These are phyloP conservation scores for Fragum fragum DNA, from an alignment of 2,888 invertebrate genomes.

Conservation along the genomic window DNA sequence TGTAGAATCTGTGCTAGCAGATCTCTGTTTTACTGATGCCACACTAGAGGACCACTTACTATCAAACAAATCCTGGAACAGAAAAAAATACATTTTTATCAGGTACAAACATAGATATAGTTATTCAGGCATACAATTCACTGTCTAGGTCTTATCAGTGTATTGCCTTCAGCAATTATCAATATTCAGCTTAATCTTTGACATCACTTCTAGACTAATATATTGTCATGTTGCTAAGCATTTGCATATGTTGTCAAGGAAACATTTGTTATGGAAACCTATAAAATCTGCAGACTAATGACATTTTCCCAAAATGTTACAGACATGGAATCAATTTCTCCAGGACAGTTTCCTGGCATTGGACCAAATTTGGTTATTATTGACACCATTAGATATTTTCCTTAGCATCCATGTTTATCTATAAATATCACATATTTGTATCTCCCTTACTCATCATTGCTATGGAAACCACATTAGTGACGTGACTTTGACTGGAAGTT, in stretches of 20 bases:
- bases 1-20: constrained; percentile 12
- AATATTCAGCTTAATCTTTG: neutral
- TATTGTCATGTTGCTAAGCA: neutral
- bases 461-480: no score
- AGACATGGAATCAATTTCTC: constrained; percentile 30
- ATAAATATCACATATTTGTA: no score
- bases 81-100: neutral
- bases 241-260: constrained; percentile 17
- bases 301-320: constrained; percentile 25
- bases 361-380: constrained; percentile 21
- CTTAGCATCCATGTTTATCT: no score
- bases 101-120: neutral
- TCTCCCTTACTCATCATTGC: no score
- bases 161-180: neutral
- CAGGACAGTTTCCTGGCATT: constrained; percentile 13
- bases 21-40: constrained; percentile 62
- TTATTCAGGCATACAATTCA: neutral
- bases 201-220: neutral
- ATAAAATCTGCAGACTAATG: constrained; percentile 13
- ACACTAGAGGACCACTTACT: constrained; percentile 75
- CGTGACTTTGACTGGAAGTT: no score
- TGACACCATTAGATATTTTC: neutral
- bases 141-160: neutral
- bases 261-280: constrained; percentile 14
- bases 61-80: constrained; percentile 72